phyloP scores from a whole-genome alignment of 2,888 invertebrate genomes.

The Maniola hyperantus region DNA sequence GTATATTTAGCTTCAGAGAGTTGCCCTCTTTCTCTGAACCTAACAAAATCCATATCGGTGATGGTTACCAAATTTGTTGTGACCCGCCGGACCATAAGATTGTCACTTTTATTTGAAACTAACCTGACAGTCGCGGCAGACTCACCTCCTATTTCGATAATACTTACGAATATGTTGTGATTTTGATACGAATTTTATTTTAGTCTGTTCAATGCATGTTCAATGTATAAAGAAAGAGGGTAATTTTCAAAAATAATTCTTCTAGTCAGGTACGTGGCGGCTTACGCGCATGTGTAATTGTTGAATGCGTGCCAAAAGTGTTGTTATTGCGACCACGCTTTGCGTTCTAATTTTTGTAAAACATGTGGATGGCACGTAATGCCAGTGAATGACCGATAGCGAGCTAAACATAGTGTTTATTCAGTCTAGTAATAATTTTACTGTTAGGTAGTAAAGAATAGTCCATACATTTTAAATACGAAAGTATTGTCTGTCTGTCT shows the following conservation, averaged over 20 bases:
- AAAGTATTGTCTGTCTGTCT: no score
- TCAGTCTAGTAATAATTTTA: constrained; percentile 27
- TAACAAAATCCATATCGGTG: no score
- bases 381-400: constrained; percentile 69
- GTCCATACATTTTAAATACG: no score
- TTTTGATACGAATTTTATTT: background rate
- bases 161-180: no score
- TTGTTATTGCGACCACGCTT: constrained; percentile 50
- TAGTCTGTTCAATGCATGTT: no score
- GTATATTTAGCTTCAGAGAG: no score
- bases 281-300: constrained; percentile 49
- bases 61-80: no score
- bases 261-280: constrained; percentile 29
- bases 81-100: no score
- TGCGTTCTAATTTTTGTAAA: constrained; percentile 52
- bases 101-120: no score
- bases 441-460: constrained; percentile 33
- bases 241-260: constrained; percentile 17
- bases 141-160: no score
- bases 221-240: background rate
- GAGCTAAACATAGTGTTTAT: constrained; percentile 34
- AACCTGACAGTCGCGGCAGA: no score
- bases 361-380: constrained; percentile 37
- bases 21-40: no score
- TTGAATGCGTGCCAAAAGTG: constrained; percentile 64